Percentiles rank a stretch among this genome's conserved stretches.
Conservation (phyloP, 2,888 invertebrate species). For the Dryomyza anilis region DNA sequence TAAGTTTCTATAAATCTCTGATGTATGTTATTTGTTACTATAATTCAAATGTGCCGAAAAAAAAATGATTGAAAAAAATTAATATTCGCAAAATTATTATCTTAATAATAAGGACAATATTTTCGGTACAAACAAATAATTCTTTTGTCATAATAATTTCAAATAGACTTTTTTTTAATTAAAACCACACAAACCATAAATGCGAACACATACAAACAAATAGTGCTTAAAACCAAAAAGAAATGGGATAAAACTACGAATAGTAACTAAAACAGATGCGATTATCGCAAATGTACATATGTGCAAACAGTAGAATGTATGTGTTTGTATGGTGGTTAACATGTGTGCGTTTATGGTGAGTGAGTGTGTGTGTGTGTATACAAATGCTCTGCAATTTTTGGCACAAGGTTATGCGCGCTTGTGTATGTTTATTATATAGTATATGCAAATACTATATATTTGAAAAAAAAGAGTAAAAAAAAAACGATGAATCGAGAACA, state of each 20-base stretch:
- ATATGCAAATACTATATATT: not conserved
- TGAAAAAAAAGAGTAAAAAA: not conserved
- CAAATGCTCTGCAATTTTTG: constrained; percentile 32
- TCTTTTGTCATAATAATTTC: constrained; percentile 25
- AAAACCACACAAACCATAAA: constrained; percentile 13
- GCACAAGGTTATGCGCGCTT: constrained; percentile 36
- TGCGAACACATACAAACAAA: constrained; percentile 18
- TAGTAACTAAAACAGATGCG: not conserved
- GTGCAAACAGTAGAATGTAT: not conserved
- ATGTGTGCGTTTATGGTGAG: constrained; percentile 26
- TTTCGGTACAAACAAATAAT: no score
- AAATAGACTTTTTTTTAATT: constrained; percentile 23
- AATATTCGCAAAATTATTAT: no score
- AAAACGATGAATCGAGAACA: not conserved
- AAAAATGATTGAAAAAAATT: not conserved
- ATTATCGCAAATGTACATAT: constrained; percentile 6
- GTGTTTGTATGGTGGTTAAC: constrained; percentile 25
- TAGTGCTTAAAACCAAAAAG: constrained; percentile 26
- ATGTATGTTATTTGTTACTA: no score
- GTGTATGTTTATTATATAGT: constrained; percentile 20
- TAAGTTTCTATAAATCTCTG: no score
- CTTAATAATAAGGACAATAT: no score
- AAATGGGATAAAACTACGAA: not conserved
- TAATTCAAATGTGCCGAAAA: not conserved
- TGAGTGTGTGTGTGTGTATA: constrained; percentile 20